Conservation (phyloP, 2,113 vertebrate species). For the Mirza zaza region DNA sequence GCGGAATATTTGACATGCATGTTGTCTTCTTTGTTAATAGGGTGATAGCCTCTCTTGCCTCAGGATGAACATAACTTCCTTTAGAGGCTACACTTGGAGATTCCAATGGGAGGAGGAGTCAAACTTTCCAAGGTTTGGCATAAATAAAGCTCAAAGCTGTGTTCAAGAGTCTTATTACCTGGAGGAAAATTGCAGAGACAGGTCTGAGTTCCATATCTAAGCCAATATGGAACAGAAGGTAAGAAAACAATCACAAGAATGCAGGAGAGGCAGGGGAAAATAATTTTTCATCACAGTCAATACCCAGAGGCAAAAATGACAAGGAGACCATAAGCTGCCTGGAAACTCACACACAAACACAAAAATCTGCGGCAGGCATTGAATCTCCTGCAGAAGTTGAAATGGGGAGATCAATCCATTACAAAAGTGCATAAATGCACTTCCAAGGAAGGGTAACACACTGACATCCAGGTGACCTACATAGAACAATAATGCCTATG, state of each 20-base stretch:
- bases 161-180: background rate
- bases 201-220: background rate
- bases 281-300: background rate
- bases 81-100: background rate
- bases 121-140: background rate
- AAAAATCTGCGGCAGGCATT: background rate
- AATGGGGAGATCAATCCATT: background rate
- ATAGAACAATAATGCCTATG: background rate
- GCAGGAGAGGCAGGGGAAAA: background rate
- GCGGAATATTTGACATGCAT: background rate
- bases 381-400: background rate
- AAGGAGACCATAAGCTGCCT: background rate
- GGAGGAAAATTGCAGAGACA: background rate
- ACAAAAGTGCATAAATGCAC: background rate
- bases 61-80: background rate
- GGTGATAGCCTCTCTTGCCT: background rate
- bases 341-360: background rate
- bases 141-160: background rate
- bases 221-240: background rate
- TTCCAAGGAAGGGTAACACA: background rate
- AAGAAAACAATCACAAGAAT: background rate
- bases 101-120: background rate
- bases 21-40: background rate
- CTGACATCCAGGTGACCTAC: background rate
- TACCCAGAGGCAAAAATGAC: background rate